Base-by-base conservation (phyloP, 2,888 invertebrate species). In the Leucozona laternaria region DNA sequence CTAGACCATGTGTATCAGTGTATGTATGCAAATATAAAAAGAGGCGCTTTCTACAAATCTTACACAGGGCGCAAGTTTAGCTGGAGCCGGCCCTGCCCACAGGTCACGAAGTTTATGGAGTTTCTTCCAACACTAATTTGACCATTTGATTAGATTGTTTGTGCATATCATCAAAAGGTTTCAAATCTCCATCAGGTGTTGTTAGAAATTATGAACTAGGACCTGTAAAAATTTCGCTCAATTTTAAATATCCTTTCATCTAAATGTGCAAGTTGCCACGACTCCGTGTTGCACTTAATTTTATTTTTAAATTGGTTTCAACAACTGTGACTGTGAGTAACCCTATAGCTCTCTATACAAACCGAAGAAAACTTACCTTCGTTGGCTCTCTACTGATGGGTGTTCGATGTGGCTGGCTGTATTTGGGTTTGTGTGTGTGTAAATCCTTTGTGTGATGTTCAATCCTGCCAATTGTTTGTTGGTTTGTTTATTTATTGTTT, bases 401-500 rank as follows among this genome's bases (percentile, higher is more conserved):
- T 57, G 57, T 34, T 34, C 31, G 5, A 57, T 60, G 40, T 60
- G 43, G 62, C 17, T 43, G n/a, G n/a, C n/a, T n/a, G n/a, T n/a
- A 3, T 6, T 43, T 45, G 45, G 11, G 43, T 15, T n/a, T 40
- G 40, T 71, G 70, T 53, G 70, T 53, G 22, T 57, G 45, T 45
- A 70, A 17, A 34, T 72, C 64, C 20, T 58, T 13, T 45, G 55
- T 40, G 70, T 48, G 60, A 28, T 37, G 55, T 64, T 66, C 76
- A 72, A 85, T 85, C 72, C 80, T 80, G 84, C 76, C 80, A 85
- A 80, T 85, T 80, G 80, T 80, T 85, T 80, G 80, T 68, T 77
- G 84, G 80, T 76, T 85, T 53, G 80, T 85, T 85, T 85, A 85
- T 80, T 85, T 85, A 85, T 85, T 85, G 76, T 85, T 85, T 80